Percentiles rank a stretch among this genome's conserved stretches.
Conservation (phyloP, 2,888 invertebrate species). For the Apamea monoglypha region DNA sequence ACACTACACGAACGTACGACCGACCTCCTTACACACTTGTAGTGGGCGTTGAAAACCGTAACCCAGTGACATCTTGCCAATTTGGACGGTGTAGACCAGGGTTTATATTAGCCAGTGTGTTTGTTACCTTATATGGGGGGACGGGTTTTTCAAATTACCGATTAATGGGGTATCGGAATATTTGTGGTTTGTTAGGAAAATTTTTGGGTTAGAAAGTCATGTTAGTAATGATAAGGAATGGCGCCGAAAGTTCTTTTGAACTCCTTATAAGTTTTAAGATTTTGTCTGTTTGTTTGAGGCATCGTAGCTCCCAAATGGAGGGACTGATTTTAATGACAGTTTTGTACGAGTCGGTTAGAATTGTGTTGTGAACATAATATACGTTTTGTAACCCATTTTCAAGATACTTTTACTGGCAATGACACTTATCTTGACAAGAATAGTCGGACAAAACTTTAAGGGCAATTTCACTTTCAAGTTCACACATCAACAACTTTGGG, state of each 20-base stretch:
- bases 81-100: slow-evolving; percentile 20
- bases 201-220: slow-evolving; percentile 19
- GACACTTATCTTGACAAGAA: background rate
- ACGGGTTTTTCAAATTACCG: background rate
- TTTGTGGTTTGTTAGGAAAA: background rate
- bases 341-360: background rate
- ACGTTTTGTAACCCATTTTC: background rate
- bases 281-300: background rate
- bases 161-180: slow-evolving; percentile 24
- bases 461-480: background rate
- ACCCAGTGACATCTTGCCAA: slow-evolving; percentile 62
- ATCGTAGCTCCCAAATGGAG: background rate
- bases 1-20: slow-evolving; percentile 30
- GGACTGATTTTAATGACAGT: background rate
- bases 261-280: background rate
- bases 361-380: background rate
- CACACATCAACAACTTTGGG: background rate
- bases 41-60: slow-evolving; percentile 61
- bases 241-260: background rate
- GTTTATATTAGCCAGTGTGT: slow-evolving; percentile 26
- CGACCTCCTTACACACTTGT: slow-evolving; percentile 55
- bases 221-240: slow-evolving; percentile 5
- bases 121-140: slow-evolving; percentile 25
- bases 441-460: background rate
- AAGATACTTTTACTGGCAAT: background rate